Conservation (phyloP, 2,888 invertebrate genomes). For the Lathronympha strigana region DNA sequence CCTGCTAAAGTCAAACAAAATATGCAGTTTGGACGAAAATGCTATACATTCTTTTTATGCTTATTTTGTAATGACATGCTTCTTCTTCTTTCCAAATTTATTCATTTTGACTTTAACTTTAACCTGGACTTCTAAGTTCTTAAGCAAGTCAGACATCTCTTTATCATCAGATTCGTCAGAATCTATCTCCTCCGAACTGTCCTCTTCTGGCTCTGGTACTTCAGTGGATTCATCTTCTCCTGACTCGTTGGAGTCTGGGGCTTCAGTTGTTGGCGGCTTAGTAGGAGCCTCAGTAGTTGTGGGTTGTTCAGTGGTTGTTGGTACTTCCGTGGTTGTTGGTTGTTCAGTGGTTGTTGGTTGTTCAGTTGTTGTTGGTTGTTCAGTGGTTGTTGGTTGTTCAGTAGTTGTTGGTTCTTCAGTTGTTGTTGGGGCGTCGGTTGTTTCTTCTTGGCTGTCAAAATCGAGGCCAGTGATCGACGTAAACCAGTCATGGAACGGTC, state of each 20-base stretch:
- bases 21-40: background rate
- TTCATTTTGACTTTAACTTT: constrained; percentile 71
- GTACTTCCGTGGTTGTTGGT: constrained; percentile 23
- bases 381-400: constrained; percentile 20
- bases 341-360: background rate
- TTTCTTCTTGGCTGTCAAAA: constrained; percentile 64
- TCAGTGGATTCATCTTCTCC: constrained; percentile 40
- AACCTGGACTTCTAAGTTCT: constrained; percentile 70
- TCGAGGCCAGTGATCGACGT: constrained; percentile 63
- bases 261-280: constrained; percentile 37
- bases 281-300: constrained; percentile 13
- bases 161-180: constrained; percentile 43
- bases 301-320: constrained; percentile 16
- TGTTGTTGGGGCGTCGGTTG: constrained; percentile 40
- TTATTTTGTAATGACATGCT: constrained; percentile 31
- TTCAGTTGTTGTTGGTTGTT: constrained; percentile 6
- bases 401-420: constrained; percentile 28
- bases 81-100: constrained; percentile 57
- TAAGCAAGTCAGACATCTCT: constrained; percentile 62
- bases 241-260: constrained; percentile 35
- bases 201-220: constrained; percentile 48
- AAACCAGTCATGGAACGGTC: constrained; percentile 72
- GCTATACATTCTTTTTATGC: background rate
- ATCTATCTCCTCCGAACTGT: constrained; percentile 56
- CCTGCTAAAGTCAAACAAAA: too few species aligned